Conservation (phyloP, 2,797 vertebrate genomes). For the Moxostoma hubbsi region DNA sequence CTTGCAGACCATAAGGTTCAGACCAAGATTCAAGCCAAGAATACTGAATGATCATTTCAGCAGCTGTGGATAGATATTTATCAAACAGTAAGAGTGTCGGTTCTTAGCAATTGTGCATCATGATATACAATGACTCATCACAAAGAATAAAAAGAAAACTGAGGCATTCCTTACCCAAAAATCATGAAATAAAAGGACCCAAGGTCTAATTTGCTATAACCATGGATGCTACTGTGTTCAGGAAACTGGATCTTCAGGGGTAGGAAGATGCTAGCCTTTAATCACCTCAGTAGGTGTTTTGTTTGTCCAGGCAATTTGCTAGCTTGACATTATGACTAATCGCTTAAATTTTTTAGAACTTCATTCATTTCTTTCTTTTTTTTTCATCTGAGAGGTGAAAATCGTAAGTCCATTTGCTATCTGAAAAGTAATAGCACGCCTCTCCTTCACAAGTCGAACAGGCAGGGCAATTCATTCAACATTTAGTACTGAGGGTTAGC, state of each 20-base stretch:
- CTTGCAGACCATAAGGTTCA: neutral
- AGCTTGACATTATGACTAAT: constrained; percentile 11
- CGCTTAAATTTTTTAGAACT: constrained; percentile 14
- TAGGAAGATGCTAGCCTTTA: constrained; percentile 23
- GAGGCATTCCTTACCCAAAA: constrained; percentile 4
- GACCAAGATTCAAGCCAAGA: neutral
- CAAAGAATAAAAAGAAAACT: constrained; percentile 22
- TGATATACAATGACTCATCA: constrained; percentile 14
- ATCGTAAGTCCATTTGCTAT: no score
- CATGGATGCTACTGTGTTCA: constrained; percentile 44
- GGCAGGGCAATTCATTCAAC: no score
- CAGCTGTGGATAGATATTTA: neutral
- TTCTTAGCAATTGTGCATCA: neutral
- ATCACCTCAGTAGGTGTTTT: neutral
- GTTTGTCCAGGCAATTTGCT: neutral
- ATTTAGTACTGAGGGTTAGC: no score
- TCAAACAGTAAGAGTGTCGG: neutral
- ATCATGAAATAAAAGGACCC: constrained; percentile 27
- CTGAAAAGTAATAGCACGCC: no score
- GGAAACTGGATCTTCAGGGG: constrained; percentile 53
- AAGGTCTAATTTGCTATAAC: constrained; percentile 36
- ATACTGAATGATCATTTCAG: neutral
- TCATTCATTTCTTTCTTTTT: no score
- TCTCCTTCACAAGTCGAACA: no score
- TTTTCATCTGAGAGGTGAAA: no score